Evolutionary conservation across 2,888 invertebrate species (phyloP).

Genomic region (Agonopterix alstromeriana): DNA sequence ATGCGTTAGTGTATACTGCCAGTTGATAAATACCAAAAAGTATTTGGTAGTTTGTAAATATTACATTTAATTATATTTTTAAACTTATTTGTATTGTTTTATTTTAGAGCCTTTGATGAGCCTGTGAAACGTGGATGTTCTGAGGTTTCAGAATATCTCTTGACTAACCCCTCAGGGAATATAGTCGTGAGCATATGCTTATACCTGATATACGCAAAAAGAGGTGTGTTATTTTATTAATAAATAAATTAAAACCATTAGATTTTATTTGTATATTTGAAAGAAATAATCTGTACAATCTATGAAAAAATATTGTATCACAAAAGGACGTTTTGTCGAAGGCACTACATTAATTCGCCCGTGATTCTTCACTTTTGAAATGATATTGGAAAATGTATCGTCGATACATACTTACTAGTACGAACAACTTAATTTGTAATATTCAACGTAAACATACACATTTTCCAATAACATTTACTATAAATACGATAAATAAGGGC

Average conservation of each 20-base stretch:
- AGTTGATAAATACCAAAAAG: background rate
- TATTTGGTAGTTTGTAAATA: constrained; percentile 1
- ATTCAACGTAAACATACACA: background rate
- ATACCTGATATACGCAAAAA: background rate
- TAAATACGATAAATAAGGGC: constrained; percentile 11
- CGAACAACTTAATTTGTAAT: no score
- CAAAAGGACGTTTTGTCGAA: constrained; percentile 70
- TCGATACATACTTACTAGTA: no score
- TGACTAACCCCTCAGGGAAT: no score
- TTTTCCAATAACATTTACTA: constrained; percentile 9
- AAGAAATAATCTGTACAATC: constrained; percentile 71
- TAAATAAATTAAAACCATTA: constrained; percentile 19
- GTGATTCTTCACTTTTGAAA: constrained; percentile 1
- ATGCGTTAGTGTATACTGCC: no score
- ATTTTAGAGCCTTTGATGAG: background rate
- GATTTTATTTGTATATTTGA: constrained; percentile 57
- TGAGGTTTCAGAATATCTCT: no score
- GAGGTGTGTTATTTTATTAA: background rate
- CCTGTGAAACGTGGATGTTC: no score
- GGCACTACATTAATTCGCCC: constrained; percentile 45
- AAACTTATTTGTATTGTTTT: background rate
- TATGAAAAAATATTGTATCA: constrained; percentile 68
- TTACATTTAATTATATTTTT: background rate
- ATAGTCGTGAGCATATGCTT: no score
- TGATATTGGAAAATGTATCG: no score